Evolutionary conservation across 1,140 invertebrate genomes (phyloP).

Genomic region (Cydia fagiglandana): DNA sequence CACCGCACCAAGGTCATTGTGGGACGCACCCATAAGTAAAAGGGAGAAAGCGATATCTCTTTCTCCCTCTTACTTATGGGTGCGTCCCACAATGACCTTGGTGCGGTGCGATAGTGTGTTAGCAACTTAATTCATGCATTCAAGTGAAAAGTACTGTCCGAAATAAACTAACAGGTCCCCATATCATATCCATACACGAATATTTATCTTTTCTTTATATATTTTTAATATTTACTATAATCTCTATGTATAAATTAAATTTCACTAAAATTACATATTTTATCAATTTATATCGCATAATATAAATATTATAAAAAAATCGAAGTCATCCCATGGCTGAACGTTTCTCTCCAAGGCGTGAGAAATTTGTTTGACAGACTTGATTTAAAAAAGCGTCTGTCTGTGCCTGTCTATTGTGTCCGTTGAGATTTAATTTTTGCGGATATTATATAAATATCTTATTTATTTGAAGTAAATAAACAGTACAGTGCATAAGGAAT

Average conservation of each 20-base stretch:
- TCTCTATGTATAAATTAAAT: no score
- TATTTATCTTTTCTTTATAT: neutral
- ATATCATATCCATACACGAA: neutral
- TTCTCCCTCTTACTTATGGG: no score
- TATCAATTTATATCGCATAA: no score
- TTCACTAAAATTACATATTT: no score
- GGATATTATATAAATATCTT: constrained; percentile 9
- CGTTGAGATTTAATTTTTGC: constrained; percentile 47
- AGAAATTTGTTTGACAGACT: neutral
- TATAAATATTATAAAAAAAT: neutral
- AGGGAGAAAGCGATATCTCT: no score
- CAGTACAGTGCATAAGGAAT: constrained; percentile 25
- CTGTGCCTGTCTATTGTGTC: constrained; percentile 33
- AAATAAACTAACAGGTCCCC: neutral
- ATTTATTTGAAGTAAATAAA: constrained; percentile 19
- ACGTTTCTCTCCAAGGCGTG: neutral
- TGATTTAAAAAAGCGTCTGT: constrained; percentile 9
- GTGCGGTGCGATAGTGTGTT: no score
- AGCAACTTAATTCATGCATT: neutral
- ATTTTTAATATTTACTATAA: neutral
- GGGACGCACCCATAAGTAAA: no score
- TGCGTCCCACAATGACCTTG: no score
- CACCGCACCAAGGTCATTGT: no score
- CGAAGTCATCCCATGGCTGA: neutral
- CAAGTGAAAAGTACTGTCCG: neutral